Conservation (phyloP, 2,797 vertebrate species). For the Australoheros facetus region DNA sequence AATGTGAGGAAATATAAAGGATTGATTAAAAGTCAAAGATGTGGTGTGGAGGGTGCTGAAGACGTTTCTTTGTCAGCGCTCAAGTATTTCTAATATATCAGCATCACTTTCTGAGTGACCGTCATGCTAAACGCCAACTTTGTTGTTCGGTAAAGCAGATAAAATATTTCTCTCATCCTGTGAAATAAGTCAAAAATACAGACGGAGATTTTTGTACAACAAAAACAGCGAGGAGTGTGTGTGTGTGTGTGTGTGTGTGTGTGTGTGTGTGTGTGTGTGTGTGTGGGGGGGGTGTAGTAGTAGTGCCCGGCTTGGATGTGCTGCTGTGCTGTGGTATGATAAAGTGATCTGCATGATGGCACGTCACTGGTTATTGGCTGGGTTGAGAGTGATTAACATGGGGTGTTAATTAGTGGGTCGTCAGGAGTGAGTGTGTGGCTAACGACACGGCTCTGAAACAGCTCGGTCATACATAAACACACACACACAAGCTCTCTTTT, state of each 20-base stretch:
- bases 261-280: too few relatives aligned
- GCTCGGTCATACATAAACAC: constrained; percentile 64
- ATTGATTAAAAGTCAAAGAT: constrained; percentile 55
- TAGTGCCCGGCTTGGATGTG: constrained; percentile 26
- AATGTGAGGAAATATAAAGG: constrained; percentile 48
- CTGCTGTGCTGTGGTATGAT: constrained; percentile 61
- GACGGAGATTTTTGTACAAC: constrained; percentile 32
- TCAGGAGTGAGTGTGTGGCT: constrained; percentile 70
- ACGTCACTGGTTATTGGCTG: constrained; percentile 77
- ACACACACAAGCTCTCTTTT: constrained; percentile 52
- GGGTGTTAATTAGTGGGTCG: constrained; percentile 81
- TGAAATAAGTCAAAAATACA: constrained; percentile 61
- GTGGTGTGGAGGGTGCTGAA: background rate
- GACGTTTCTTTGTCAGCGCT: constrained; percentile 42
- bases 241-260: too few relatives aligned
- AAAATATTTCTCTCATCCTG: constrained; percentile 21
- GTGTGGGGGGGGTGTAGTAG: constrained; percentile 15
- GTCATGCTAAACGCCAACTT: constrained; percentile 44
- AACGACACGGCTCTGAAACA: constrained; percentile 61
- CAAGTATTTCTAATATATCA: constrained; percentile 27
- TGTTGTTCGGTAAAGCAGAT: constrained; percentile 35
- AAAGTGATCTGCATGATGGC: constrained; percentile 75
- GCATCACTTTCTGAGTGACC: constrained; percentile 32
- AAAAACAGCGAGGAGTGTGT: constrained; percentile 27
- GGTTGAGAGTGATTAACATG: constrained; percentile 81